Conservation (phyloP, 2,113 vertebrate genomes). For the Paracanthobrama guichenoti region DNA sequence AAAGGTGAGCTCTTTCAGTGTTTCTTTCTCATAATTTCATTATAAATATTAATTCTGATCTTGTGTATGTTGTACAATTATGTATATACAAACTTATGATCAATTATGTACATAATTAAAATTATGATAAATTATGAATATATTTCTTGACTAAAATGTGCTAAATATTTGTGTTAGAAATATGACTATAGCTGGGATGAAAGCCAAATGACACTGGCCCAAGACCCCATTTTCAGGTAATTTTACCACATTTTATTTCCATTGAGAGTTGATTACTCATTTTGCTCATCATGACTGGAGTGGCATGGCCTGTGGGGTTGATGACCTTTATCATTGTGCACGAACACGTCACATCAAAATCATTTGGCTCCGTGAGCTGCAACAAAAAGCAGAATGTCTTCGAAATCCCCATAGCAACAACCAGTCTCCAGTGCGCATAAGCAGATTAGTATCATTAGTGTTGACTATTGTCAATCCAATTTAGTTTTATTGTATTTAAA, state of each 20-base stretch:
- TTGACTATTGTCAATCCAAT: neutral
- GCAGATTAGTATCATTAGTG: neutral
- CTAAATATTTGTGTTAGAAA: constrained; percentile 75
- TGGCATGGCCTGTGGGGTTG: neutral
- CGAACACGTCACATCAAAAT: neutral
- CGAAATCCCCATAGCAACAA: constrained; percentile 6
- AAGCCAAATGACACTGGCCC: constrained; percentile 86
- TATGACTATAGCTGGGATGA: constrained; percentile 94
- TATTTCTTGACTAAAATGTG: constrained; percentile 17
- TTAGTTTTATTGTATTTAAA: neutral
- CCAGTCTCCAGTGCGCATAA: neutral
- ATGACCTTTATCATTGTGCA: constrained; percentile 26
- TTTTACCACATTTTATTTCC: neutral
- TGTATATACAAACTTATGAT: too few relatives aligned
- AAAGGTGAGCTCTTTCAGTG: constrained; percentile 77
- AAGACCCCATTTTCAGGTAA: constrained; percentile 96
- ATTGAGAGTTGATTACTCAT: neutral
- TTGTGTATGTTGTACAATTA: neutral
- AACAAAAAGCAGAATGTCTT: constrained; percentile 5
- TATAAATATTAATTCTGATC: neutral
- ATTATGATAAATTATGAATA: neutral
- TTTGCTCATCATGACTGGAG: neutral
- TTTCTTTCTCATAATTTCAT: neutral
- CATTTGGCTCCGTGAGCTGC: neutral
- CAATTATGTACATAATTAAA: neutral